Evolutionary conservation across 2,113 vertebrate genomes (phyloP).

Genomic region (Chlamydotis undulata): DNA sequence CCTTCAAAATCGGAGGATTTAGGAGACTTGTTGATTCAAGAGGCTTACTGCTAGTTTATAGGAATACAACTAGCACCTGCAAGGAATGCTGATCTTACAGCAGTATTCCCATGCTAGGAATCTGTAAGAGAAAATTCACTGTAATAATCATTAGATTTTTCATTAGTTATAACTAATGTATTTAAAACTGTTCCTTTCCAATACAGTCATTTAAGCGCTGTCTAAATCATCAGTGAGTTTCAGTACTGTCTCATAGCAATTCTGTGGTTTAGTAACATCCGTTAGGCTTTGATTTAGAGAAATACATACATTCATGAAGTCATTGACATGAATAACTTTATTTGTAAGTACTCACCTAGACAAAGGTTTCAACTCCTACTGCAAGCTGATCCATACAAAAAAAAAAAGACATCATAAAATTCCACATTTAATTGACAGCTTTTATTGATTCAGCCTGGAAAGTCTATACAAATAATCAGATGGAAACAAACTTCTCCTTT

Average conservation of each 20-base stretch:
- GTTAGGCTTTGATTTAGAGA: background rate
- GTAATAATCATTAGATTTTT: background rate
- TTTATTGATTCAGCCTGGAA: background rate
- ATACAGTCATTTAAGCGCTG: background rate
- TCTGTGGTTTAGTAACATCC: background rate
- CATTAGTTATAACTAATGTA: background rate
- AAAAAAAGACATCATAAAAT: background rate
- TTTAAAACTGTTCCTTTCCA: background rate
- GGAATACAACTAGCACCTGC: background rate
- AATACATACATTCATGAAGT: background rate
- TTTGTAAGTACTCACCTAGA: background rate
- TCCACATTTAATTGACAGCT: rapidly evolving
- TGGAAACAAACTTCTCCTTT: background rate
- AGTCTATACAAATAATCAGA: background rate
- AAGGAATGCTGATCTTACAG: background rate
- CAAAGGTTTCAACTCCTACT: background rate
- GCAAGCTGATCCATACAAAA: background rate
- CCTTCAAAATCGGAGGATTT: background rate
- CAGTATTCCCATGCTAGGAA: background rate
- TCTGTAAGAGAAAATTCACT: background rate
- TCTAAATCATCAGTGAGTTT: background rate
- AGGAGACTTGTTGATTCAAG: background rate
- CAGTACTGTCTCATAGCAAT: background rate
- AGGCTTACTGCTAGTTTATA: background rate
- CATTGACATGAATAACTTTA: background rate